Conservation (phyloP, 2,797 vertebrate species). For the Capromys pilorides region DNA sequence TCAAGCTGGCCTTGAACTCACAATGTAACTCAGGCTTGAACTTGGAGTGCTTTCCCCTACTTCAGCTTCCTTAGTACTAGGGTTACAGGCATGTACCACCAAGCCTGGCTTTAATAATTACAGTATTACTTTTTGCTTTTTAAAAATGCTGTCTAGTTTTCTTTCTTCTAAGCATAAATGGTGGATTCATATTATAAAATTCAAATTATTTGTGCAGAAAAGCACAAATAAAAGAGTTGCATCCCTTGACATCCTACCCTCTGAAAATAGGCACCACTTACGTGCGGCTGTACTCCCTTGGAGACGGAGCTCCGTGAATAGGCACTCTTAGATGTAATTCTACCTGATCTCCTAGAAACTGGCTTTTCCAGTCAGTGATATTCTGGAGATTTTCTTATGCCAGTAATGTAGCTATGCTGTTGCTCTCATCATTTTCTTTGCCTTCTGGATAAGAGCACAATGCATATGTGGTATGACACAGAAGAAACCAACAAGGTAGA, state of each 20-base stretch:
- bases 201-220: slow-evolving; percentile 17
- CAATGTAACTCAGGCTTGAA: neutral
- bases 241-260: neutral
- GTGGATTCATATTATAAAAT: neutral
- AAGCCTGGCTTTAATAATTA: neutral
- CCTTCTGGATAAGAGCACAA: neutral
- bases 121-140: neutral
- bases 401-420: neutral
- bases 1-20: neutral
- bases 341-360: neutral
- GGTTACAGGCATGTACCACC: neutral
- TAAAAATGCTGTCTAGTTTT: slow-evolving; percentile 10
- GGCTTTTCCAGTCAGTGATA: neutral
- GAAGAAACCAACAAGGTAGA: neutral
- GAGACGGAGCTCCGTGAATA: neutral
- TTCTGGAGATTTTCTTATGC: neutral
- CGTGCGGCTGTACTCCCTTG: neutral
- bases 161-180: neutral
- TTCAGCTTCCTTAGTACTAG: neutral
- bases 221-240: neutral
- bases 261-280: neutral
- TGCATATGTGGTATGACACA: neutral
- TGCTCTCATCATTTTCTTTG: neutral
- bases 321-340: neutral
- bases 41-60: neutral